phyloP scores from a whole-genome alignment of 2,797 vertebrate species.

The Hoplostethus mediterraneus region DNA sequence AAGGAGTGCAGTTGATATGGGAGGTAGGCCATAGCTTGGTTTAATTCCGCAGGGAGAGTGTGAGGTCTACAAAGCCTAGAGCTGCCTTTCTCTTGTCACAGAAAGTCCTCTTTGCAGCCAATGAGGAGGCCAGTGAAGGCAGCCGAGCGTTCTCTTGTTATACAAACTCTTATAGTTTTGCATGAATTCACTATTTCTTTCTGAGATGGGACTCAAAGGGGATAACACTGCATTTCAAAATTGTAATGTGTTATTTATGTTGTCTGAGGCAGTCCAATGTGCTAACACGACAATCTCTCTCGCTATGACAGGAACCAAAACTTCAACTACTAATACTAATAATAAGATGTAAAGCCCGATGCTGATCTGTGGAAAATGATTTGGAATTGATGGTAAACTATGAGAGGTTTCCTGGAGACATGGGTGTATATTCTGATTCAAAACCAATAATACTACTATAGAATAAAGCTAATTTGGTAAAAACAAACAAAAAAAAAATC shows the following conservation, averaged over 20 bases:
- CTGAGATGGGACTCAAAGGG: slow-evolving; percentile 25
- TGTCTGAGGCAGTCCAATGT: not conserved
- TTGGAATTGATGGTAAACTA: not conserved
- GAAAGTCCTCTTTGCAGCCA: slow-evolving; percentile 29
- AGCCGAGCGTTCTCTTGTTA: slow-evolving; percentile 18
- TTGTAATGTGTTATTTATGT: slow-evolving; percentile 20
- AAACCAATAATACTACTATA: not conserved
- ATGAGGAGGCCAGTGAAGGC: slow-evolving; percentile 31
- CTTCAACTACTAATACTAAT: slow-evolving; percentile 22
- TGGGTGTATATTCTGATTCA: not conserved
- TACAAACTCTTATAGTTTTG: slow-evolving; percentile 11
- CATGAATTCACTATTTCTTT: not conserved
- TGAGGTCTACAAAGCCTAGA: slow-evolving; percentile 29
- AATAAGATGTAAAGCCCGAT: slow-evolving; percentile 13
- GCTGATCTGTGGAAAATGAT: slow-evolving; percentile 18
- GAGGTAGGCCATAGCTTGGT: slow-evolving; percentile 51
- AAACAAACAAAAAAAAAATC: not conserved
- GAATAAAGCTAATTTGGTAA: slow-evolving; percentile 1
- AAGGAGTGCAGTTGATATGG: slow-evolving; percentile 28
- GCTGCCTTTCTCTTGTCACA: slow-evolving; percentile 42
- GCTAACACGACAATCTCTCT: not conserved
- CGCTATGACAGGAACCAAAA: not conserved
- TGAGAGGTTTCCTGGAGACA: not conserved
- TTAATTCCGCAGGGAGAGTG: slow-evolving; percentile 32
- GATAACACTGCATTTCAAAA: slow-evolving; percentile 6